Conservation (phyloP, 2,888 invertebrate species). For the Dryococelus australis region DNA sequence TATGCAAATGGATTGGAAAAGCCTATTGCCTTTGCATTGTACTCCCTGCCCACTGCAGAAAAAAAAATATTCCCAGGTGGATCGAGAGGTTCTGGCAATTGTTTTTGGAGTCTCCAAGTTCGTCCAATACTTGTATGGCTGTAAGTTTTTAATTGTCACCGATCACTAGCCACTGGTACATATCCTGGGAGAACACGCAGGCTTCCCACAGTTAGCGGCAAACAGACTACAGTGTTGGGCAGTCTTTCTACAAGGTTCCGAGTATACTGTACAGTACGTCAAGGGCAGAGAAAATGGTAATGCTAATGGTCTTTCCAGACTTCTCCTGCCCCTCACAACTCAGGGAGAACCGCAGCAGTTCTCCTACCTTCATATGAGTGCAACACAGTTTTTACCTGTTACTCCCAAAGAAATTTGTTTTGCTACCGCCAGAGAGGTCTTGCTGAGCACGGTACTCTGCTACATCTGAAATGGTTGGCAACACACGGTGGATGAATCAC, state of each 20-base stretch:
- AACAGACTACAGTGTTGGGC: background rate
- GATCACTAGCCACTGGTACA: too few species aligned
- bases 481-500: background rate
- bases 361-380: background rate
- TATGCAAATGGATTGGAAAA: too few species aligned
- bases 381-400: background rate
- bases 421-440: background rate
- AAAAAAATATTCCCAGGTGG: too few species aligned
- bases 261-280: background rate
- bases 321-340: background rate
- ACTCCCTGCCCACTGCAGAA: too few species aligned
- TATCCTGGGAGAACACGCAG: background rate
- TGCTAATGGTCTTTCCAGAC: background rate
- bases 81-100: background rate
- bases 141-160: too few species aligned
- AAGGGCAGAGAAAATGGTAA: background rate
- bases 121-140: too few species aligned
- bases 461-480: background rate
- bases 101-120: too few species aligned
- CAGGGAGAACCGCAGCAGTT: background rate
- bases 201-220: background rate
- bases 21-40: too few species aligned
- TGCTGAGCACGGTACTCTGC: background rate
- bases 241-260: background rate
- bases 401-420: background rate